These are phyloP conservation scores for Scaptomyza pallida DNA, from an alignment of 1,140 invertebrate species.

Conservation along the genomic window DNA sequence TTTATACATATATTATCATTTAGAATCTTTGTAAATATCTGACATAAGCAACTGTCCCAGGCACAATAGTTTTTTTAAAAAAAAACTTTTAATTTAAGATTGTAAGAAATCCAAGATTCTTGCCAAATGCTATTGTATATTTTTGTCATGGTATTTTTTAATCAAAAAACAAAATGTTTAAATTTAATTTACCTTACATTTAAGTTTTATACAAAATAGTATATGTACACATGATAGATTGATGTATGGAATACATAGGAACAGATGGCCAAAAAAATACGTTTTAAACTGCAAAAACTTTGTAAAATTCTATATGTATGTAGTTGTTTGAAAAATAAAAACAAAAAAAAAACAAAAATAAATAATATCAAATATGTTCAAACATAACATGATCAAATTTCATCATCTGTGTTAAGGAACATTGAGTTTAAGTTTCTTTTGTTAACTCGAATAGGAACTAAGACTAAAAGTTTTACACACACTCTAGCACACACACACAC, in stretches of 20 bases:
- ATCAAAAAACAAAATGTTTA: no score
- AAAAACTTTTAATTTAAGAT: no score
- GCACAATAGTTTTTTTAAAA: no score
- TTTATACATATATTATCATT: no score
- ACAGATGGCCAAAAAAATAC: not conserved
- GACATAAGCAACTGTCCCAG: no score
- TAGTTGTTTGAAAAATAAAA: no score
- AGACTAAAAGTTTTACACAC: constrained; percentile 5
- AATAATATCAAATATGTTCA: not conserved
- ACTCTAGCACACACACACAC: constrained; percentile 18
- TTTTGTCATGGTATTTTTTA: no score
- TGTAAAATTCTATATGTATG: not conserved
- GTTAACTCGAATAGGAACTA: not conserved
- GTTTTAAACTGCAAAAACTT: not conserved
- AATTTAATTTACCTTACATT: not conserved
- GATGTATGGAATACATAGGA: constrained; percentile 8
- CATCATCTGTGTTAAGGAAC: constrained; percentile 6
- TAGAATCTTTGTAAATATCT: not conserved
- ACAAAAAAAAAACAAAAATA: not conserved
- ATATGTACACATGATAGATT: constrained; percentile 1
- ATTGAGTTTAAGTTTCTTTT: not conserved
- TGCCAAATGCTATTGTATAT: no score
- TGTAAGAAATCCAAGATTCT: no score
- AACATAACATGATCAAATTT: not conserved
- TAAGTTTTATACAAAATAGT: not conserved